These are phyloP conservation scores for Halictus quadricinctus DNA, from an alignment of 2,888 invertebrate species.

Conservation along the genomic window DNA sequence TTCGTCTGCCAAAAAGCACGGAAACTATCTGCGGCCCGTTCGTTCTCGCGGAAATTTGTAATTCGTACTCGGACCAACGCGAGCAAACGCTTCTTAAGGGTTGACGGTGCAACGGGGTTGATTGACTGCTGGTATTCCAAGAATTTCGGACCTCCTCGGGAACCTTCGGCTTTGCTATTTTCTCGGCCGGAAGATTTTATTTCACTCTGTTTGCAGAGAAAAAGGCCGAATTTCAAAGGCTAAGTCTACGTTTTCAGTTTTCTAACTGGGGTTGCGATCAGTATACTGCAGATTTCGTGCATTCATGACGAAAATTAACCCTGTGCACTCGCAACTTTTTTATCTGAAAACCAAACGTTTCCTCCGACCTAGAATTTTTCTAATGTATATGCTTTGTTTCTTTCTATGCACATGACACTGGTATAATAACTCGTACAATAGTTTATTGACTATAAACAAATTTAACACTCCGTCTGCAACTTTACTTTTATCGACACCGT, in stretches of 20 bases:
- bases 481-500: too few species aligned
- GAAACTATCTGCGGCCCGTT: slow-evolving; percentile 33
- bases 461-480: too few species aligned
- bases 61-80: slow-evolving; percentile 29
- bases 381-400: too few species aligned
- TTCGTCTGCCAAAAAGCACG: slow-evolving; percentile 61
- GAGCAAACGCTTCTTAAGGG: slow-evolving; percentile 7
- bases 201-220: background rate
- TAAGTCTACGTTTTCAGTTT: too few species aligned
- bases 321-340: too few species aligned
- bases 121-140: background rate
- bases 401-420: too few species aligned
- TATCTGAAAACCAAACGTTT: too few species aligned
- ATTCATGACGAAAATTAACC: background rate
- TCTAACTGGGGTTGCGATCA: background rate
- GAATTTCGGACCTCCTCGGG: background rate
- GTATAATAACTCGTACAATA: too few species aligned
- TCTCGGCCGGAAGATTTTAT: background rate
- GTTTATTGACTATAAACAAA: too few species aligned
- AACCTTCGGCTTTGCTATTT: background rate
- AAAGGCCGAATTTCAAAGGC: background rate
- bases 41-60: slow-evolving; percentile 48
- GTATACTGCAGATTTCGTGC: background rate
- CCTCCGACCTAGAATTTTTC: too few species aligned
- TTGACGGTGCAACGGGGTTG: slow-evolving; percentile 7